These are phyloP conservation scores for Felis catus DNA, from an alignment of 2,113 vertebrate species.

Conservation along the genomic window F.catus_Fca126_mat1.0 CM031423.1:49705001-49705500, in stretches of 20 bases:
- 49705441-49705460: background rate
- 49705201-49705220: background rate
- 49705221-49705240: background rate
- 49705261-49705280: background rate
- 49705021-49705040: background rate
- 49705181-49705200: background rate
- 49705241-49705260: background rate
- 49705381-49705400: background rate
- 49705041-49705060: background rate
- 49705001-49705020: background rate
- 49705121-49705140: background rate
- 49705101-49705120: background rate
- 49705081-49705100: background rate
- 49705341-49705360: background rate
- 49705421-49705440: background rate
- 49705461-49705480: background rate
- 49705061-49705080: background rate
- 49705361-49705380: background rate
- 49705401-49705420: background rate
- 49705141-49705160: background rate
- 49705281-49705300: background rate
- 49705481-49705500: background rate
- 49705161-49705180: background rate
- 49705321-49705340: background rate
- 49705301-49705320: background rate